These are phyloP conservation scores for Monoplex corrugatus DNA, from an alignment of 2,888 invertebrate genomes.

Conservation along the genomic window DNA sequence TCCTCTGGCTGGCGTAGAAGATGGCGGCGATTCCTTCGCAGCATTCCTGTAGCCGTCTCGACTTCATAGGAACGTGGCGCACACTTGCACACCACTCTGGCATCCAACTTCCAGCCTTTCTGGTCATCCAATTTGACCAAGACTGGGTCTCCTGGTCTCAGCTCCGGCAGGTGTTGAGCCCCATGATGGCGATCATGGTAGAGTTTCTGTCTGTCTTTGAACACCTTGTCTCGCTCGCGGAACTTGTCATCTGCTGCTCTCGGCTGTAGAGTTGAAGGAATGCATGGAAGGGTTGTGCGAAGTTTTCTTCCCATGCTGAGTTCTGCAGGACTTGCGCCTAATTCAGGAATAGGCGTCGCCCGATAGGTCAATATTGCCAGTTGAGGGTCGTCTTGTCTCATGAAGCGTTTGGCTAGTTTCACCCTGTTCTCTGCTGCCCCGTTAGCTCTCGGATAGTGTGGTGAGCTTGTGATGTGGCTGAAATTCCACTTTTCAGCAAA, in stretches of 20 bases:
- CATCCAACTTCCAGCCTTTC: not conserved
- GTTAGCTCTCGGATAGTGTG: not conserved
- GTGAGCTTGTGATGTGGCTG: not conserved
- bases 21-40: not conserved
- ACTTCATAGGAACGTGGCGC: not conserved
- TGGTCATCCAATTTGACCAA: not conserved
- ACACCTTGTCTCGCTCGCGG: not conserved
- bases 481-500: constrained; percentile 18
- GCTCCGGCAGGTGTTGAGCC: not conserved
- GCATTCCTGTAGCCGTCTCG: not conserved
- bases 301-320: not conserved
- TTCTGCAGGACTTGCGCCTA: not conserved
- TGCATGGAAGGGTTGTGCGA: not conserved
- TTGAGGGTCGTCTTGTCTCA: not conserved
- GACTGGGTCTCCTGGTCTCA: not conserved
- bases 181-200: constrained; percentile 21
- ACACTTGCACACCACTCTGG: not conserved
- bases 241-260: not conserved
- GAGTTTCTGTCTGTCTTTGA: not conserved
- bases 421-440: not conserved
- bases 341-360: not conserved
- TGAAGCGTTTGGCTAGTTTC: not conserved
- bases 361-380: not conserved
- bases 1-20: no score
- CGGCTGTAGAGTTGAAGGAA: not conserved